phyloP scores from a whole-genome alignment of 2,888 invertebrate genomes.

The Theretra japonica region DNA sequence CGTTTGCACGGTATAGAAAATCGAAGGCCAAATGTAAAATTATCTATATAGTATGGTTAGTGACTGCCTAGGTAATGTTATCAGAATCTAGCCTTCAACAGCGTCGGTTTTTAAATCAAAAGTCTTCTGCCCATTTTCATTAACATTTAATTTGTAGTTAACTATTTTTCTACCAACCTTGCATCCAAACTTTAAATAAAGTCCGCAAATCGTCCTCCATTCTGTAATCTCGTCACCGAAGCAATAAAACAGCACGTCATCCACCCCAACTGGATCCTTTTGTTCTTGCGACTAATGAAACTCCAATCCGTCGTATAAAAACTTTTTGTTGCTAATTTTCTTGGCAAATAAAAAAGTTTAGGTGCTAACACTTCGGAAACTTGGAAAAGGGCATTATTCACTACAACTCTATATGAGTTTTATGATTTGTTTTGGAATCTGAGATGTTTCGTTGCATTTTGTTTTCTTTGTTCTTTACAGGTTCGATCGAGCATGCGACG shows the following conservation, averaged over 20 bases:
- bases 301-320: neutral
- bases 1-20: too few species aligned
- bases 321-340: conserved; percentile 11
- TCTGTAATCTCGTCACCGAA: conserved; percentile 11
- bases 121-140: too few species aligned
- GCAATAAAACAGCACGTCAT: conserved; percentile 5
- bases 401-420: neutral
- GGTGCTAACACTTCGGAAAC: neutral
- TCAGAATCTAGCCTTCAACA: too few species aligned
- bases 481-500: too few species aligned
- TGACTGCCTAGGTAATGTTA: too few species aligned
- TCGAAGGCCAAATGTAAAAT: too few species aligned
- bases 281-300: conserved; percentile 6
- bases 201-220: neutral
- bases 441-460: too few species aligned
- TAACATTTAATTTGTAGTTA: too few species aligned
- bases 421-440: too few species aligned
- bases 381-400: neutral
- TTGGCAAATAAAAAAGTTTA: neutral
- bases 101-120: too few species aligned
- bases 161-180: neutral
- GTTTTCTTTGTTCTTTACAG: too few species aligned
- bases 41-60: too few species aligned
- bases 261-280: neutral
- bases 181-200: neutral